Conservation (phyloP, 1,140 invertebrate genomes). For the Eriosoma lanigerum region DNA sequence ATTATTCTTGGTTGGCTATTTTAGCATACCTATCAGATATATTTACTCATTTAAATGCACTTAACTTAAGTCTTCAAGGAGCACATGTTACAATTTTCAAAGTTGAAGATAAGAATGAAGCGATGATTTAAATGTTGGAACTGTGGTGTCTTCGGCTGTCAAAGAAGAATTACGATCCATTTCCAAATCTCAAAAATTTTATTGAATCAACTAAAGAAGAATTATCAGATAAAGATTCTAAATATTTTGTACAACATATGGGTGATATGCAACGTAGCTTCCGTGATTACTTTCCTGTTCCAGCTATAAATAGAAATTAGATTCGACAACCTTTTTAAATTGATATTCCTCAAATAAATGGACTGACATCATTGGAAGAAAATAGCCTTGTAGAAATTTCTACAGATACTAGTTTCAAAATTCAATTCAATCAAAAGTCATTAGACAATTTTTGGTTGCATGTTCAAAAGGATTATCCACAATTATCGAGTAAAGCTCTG, state of each 20-base stretch:
- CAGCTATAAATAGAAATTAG: not conserved
- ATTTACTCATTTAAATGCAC: constrained; percentile 56
- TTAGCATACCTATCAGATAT: constrained; percentile 19
- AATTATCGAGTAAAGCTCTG: not conserved
- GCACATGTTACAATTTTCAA: not conserved
- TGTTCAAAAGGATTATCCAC: not conserved
- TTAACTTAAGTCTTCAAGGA: constrained; percentile 58
- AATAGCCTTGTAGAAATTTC: not conserved
- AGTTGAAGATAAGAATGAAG: constrained; percentile 15
- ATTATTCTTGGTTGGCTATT: not conserved
- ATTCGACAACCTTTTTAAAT: not conserved
- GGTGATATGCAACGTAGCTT: not conserved
- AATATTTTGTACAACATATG: not conserved
- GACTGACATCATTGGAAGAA: not conserved
- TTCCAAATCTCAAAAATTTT: not conserved
- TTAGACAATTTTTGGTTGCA: not conserved
- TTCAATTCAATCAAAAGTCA: not conserved
- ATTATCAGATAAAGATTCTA: not conserved
- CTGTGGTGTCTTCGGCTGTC: not conserved
- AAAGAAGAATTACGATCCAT: constrained; percentile 20
- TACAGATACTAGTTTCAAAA: not conserved
- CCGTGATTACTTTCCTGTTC: constrained; percentile 8
- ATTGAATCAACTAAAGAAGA: not conserved
- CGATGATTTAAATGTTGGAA: constrained; percentile 13
- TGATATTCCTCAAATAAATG: not conserved